Percentiles rank a stretch among this genome's conserved stretches.
Conservation (phyloP, 2,113 vertebrate genomes). For the Rhombomys opimus region DNA sequence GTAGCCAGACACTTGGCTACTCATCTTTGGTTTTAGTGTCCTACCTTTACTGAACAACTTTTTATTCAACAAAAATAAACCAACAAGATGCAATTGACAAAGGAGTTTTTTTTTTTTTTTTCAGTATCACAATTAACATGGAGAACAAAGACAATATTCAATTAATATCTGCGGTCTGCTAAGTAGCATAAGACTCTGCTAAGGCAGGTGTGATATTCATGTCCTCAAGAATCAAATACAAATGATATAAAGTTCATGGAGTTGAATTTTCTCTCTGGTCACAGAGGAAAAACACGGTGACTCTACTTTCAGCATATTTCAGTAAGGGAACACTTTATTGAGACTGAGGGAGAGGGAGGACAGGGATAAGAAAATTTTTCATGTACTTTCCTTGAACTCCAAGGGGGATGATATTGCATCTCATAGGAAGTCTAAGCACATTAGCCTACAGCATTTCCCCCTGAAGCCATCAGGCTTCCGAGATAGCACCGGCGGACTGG, state of each 20-base stretch:
- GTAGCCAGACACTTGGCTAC: background rate
- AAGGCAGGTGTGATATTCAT: background rate
- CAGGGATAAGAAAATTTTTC: background rate
- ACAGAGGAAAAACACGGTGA: background rate
- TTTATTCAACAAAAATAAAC: slow-evolving; percentile 7
- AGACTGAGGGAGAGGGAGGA: background rate
- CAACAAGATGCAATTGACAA: slow-evolving; percentile 30
- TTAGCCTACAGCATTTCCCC: background rate
- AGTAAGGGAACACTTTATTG: background rate
- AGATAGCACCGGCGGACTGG: background rate
- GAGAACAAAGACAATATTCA: slow-evolving; percentile 52
- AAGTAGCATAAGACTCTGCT: background rate
- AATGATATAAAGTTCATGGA: background rate
- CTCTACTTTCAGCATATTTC: background rate
- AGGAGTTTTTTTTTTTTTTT: slow-evolving; percentile 28
- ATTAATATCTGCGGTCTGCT: slow-evolving; percentile 21
- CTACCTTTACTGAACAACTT: background rate
- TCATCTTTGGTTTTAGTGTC: background rate
- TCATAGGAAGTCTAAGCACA: background rate
- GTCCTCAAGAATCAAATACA: background rate
- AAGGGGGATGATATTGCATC: background rate
- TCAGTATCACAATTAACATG: background rate
- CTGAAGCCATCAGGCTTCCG: background rate
- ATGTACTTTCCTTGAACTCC: slow-evolving; percentile 16
- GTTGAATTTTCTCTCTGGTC: slow-evolving; percentile 2